Evolutionary conservation across 2,797 vertebrate species (phyloP), one percentile per base, ranked within the genome.

Genomic region (Glyptemys insculpta): DNA sequence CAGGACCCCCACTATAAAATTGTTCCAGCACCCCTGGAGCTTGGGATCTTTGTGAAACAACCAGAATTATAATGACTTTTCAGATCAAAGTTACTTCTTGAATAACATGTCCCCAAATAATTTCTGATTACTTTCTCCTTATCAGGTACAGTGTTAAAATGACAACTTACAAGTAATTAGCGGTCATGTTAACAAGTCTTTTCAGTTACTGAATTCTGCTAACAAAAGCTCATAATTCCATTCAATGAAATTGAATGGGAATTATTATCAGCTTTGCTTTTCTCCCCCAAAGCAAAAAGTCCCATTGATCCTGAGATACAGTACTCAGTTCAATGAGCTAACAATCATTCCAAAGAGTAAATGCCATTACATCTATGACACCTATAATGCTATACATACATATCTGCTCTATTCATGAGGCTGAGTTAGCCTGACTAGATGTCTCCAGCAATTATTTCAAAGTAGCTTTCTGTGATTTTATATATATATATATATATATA

Each of bases 271-370:
- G 72, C 53, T 91, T 88, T 84, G 83, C 85, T 86, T 87, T 81
- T 86, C 68, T 83, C 27, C 15, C 79, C n/a, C 65, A 54, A 57
- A 65, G 56, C 85, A 50, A 9, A 50, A 56, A 21, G 78, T 47
- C 59, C 4, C 57, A 85, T 31, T 59, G 29, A 85, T 21, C 53
- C 29, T 5, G 14, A 85, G 72, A 94, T 49, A 50, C 15, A 50
- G 50, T 50, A 27, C 19, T 85, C 49, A 65, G 21, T 89, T 78
- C 82, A 85, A 31, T n/a, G 50, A 90, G 29, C 44, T 80, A 53
- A 83, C 89, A 89, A 90, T 94, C 94, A 87, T 53, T 86, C 29
- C n/a, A 79, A 90, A 88, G 53, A 74, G 89, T 37, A 94, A 96
- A 84, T 49, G n/a, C 8, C 29, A 83, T 16, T n/a, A n/a, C 25